These are phyloP conservation scores for Epinotia brunnichana DNA, from an alignment of 2,888 invertebrate species.

Conservation along the genomic window DNA sequence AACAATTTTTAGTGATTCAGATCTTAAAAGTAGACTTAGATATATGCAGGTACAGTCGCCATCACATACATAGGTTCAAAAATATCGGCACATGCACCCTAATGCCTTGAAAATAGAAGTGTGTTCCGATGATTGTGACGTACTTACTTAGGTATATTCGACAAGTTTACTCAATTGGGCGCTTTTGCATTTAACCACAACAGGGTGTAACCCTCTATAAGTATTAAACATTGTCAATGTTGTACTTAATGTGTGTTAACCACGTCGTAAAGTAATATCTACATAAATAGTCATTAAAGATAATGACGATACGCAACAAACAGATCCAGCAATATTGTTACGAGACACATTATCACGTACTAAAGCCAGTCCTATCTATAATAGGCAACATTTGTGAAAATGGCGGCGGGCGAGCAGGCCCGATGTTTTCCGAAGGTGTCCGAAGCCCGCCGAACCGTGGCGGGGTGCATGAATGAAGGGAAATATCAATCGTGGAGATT, in stretches of 20 bases:
- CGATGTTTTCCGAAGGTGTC: conserved; percentile 13
- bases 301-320: conserved; percentile 5
- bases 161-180: too few species aligned
- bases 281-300: neutral
- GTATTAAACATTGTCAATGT: neutral
- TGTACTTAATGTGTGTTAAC: neutral
- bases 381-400: conserved; percentile 37
- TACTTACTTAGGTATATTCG: too few species aligned
- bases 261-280: conserved; percentile 1
- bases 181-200: neutral
- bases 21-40: too few species aligned
- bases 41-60: too few species aligned
- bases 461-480: conserved; percentile 48
- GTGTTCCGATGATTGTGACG: too few species aligned
- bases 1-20: too few species aligned
- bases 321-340: neutral
- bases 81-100: too few species aligned
- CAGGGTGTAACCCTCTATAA: neutral
- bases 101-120: too few species aligned
- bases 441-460: conserved; percentile 44
- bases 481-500: conserved; percentile 62
- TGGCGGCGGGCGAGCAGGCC: conserved; percentile 28
- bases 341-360: conserved; percentile 5
- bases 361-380: conserved; percentile 18
- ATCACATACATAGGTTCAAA: too few species aligned